phyloP scores from a whole-genome alignment of 35 echinoderm and acorn worm species.

The Hemicentrotus pulcherrimus region DNA sequence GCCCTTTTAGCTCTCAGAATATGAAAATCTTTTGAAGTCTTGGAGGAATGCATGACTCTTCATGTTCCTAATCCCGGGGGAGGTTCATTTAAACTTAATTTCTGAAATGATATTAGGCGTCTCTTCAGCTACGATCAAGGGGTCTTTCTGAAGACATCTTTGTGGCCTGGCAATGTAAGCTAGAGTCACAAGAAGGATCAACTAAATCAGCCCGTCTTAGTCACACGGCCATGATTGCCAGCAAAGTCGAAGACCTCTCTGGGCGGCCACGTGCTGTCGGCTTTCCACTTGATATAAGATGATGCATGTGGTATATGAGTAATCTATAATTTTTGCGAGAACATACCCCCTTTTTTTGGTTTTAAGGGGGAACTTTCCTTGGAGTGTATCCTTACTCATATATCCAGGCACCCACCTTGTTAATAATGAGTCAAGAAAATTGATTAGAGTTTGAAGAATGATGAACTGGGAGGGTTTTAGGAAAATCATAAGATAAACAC shows the following conservation, averaged over 20 bases:
- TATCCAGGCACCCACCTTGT: background rate
- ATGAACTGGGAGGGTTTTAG: background rate
- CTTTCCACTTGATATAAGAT: slow-evolving; percentile 5
- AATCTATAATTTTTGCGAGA: background rate
- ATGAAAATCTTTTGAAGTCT: background rate
- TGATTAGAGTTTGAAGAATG: background rate
- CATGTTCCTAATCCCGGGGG: background rate
- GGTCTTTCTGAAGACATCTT: background rate
- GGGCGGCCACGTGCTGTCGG: background rate
- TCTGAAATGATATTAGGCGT: background rate
- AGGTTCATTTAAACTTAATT: background rate
- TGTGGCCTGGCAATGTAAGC: background rate
- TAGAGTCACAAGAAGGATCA: background rate
- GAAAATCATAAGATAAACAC: background rate
- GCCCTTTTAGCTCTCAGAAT: background rate
- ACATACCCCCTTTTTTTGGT: background rate
- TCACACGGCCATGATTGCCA: background rate
- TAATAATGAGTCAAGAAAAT: slow-evolving; percentile 12
- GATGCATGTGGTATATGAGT: slow-evolving; percentile 1
- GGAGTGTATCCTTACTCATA: background rate
- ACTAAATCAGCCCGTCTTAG: background rate
- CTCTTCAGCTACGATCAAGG: background rate
- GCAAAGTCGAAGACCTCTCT: background rate
- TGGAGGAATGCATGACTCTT: background rate
- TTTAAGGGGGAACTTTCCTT: background rate